Percentiles rank a stretch among this genome's conserved stretches.
phyloP scores from a whole-genome alignment of 2,113 vertebrate species.

The Amblyornis subalaris region DNA sequence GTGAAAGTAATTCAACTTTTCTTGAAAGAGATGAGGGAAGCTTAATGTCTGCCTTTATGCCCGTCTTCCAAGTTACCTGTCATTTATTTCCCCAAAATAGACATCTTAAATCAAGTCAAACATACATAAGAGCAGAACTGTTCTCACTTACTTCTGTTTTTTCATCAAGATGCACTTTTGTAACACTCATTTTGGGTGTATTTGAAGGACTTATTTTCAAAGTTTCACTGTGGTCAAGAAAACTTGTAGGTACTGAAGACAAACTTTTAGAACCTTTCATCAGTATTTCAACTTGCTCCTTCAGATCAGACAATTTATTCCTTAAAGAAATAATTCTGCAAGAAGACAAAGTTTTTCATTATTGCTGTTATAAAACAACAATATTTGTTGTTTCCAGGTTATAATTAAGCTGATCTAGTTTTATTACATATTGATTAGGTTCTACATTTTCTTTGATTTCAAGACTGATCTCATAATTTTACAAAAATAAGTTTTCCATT shows the following conservation, averaged over 20 bases:
- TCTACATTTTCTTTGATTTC: neutral
- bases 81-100: neutral
- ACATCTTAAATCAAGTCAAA: neutral
- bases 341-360: constrained; percentile 18
- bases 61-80: neutral
- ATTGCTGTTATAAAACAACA: neutral
- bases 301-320: constrained; percentile 66
- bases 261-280: constrained; percentile 32
- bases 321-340: constrained; percentile 70
- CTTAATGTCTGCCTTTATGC: neutral
- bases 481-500: neutral
- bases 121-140: neutral
- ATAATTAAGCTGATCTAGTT: neutral
- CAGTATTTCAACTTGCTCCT: constrained; percentile 64
- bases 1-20: constrained; percentile 3
- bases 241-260: neutral
- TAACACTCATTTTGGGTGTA: neutral
- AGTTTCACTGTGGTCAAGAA: neutral
- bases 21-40: neutral
- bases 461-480: neutral
- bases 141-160: constrained; percentile 50
- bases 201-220: neutral
- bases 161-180: constrained; percentile 47
- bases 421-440: neutral
- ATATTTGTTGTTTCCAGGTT: neutral